Evolutionary conservation across 2,888 invertebrate species (phyloP).

Genomic region (Smittia aterrima): DNA sequence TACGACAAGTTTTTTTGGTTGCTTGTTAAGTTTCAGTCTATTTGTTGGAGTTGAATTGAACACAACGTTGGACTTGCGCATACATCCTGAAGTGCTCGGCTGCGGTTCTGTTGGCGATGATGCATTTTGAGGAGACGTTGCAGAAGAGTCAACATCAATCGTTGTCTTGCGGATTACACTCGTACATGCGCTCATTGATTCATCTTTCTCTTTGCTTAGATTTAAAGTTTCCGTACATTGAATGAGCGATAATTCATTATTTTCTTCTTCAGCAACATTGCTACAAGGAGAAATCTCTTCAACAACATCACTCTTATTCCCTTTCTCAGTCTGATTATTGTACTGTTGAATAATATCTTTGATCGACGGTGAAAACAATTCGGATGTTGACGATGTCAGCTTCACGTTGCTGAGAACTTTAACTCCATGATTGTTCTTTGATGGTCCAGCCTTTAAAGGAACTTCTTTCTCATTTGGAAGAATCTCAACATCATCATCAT

Average conservation of each 20-base stretch:
- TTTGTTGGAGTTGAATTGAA: conserved; percentile 31
- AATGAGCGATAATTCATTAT: conserved; percentile 34
- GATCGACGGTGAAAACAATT: conserved; percentile 41
- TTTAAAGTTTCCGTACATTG: conserved; percentile 33
- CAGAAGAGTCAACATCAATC: not conserved
- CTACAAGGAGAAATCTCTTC: not conserved
- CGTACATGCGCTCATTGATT: conserved; percentile 25
- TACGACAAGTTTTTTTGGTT: conserved; percentile 51
- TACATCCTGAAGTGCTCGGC: conserved; percentile 28
- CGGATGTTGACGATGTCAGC: conserved; percentile 46
- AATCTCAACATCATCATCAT: conserved; percentile 44
- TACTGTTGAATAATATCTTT: conserved; percentile 42
- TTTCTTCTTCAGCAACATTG: conserved; percentile 29
- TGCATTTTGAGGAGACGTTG: not conserved
- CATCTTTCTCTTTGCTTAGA: conserved; percentile 33
- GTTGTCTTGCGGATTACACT: conserved; percentile 35
- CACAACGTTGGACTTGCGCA: conserved; percentile 17
- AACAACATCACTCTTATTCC: not conserved
- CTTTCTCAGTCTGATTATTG: conserved; percentile 9
- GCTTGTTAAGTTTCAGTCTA: conserved; percentile 39
- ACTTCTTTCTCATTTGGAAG: not conserved
- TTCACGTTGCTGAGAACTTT: conserved; percentile 54
- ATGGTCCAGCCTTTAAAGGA: not conserved
- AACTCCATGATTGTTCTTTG: conserved; percentile 46
- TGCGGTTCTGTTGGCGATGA: conserved; percentile 5